phyloP scores from a whole-genome alignment of 2,113 vertebrate genomes.

The Pipra filicauda region DNA sequence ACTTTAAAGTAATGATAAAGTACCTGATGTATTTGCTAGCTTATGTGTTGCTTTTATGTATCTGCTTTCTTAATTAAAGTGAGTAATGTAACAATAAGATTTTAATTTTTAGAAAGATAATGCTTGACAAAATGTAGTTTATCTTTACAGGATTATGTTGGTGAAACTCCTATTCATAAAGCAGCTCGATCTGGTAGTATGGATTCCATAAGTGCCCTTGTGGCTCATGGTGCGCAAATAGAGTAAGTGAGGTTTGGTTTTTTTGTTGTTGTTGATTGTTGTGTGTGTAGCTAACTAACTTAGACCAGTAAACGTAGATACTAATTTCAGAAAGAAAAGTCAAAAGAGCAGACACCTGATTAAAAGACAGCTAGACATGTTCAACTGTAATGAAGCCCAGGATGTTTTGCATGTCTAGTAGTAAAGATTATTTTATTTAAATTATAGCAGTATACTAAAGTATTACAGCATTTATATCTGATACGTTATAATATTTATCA shows the following conservation, averaged over 20 bases:
- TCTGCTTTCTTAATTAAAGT: not conserved
- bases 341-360: not conserved
- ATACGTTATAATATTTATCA: not conserved
- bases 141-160: conserved; percentile 89
- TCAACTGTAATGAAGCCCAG: not conserved
- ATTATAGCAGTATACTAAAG: not conserved
- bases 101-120: not conserved
- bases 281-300: conserved; percentile 64
- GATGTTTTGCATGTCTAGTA: conserved; percentile 39
- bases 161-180: conserved; percentile 95
- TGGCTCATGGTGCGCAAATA: conserved; percentile 87
- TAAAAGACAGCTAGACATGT: not conserved
- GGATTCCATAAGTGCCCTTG: conserved; percentile 90
- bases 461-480: not conserved
- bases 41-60: not conserved
- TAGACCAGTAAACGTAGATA: conserved; percentile 17
- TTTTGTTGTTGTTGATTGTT: conserved; percentile 60
- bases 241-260: conserved; percentile 84
- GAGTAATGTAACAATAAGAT: not conserved
- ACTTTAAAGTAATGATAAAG: not conserved
- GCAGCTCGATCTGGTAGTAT: conserved; percentile 93
- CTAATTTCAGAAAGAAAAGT: not conserved
- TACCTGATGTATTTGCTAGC: not conserved
- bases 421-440: not conserved
- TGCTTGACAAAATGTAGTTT: conserved; percentile 64